phyloP scores from a whole-genome alignment of 2,888 invertebrate genomes.

The Aplocera efformata region DNA sequence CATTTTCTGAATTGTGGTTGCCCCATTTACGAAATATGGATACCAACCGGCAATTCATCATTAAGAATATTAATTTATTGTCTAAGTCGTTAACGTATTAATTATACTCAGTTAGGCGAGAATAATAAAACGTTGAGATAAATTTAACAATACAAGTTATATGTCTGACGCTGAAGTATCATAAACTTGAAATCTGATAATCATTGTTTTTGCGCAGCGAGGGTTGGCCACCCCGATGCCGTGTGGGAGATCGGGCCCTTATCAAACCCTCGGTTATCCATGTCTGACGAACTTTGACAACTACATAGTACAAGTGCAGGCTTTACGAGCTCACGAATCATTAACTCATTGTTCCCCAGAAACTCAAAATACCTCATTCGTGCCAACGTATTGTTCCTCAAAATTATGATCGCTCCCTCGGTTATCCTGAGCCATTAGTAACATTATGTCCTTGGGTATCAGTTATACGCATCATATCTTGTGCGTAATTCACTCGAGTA shows the following conservation, averaged over 20 bases:
- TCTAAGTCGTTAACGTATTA: no score
- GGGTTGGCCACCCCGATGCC: constrained; percentile 17
- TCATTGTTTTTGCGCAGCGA: constrained; percentile 29
- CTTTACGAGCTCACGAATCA: constrained; percentile 66
- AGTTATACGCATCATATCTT: constrained; percentile 41
- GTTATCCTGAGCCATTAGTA: constrained; percentile 65
- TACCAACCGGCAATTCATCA: neutral
- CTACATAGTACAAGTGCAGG: constrained; percentile 50
- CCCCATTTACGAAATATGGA: constrained; percentile 42
- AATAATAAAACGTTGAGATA: neutral
- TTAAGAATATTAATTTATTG: no score
- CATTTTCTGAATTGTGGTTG: constrained; percentile 35
- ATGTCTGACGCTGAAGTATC: no score
- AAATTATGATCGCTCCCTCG: constrained; percentile 68
- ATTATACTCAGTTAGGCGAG: neutral
- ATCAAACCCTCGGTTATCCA: constrained; percentile 48
- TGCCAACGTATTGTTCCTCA: constrained; percentile 58
- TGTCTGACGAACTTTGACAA: constrained; percentile 53
- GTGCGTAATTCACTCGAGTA: constrained; percentile 35
- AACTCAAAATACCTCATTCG: constrained; percentile 60
- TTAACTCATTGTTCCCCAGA: constrained; percentile 67
- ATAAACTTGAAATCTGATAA: constrained; percentile 16
- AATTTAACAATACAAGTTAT: no score
- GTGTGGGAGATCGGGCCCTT: constrained; percentile 39
- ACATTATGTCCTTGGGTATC: constrained; percentile 61